Evolutionary conservation across 1,140 invertebrate species (phyloP).

Genomic region (Drosophila subobscura): DNA sequence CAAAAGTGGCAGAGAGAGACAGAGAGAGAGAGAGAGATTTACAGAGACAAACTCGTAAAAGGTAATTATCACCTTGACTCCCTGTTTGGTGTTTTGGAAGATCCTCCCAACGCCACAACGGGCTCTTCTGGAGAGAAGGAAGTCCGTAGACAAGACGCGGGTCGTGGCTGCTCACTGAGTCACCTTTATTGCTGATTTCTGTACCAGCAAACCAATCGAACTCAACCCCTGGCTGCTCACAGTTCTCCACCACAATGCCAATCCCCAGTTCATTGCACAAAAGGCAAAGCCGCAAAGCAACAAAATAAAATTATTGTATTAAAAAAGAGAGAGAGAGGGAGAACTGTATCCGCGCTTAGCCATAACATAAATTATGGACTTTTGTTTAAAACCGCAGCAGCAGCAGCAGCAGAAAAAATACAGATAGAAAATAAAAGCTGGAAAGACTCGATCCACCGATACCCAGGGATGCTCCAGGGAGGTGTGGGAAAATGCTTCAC

Average conservation of each 20-base stretch:
- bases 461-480: conserved; percentile 1
- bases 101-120: too few species aligned
- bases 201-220: conserved; percentile 14
- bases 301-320: conserved; percentile 32
- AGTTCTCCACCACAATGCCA: conserved; percentile 45
- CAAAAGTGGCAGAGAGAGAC: neutral
- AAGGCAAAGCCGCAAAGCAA: conserved; percentile 49
- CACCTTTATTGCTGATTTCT: conserved; percentile 26
- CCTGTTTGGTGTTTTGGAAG: too few species aligned
- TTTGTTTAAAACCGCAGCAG: conserved; percentile 73
- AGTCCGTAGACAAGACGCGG: conserved; percentile 51
- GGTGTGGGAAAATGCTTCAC: neutral
- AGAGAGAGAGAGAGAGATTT: conserved; percentile 1
- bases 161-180: conserved; percentile 42
- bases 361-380: conserved; percentile 78
- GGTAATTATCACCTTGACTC: conserved; percentile 28
- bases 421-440: conserved; percentile 17
- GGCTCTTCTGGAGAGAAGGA: conserved; percentile 8
- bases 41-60: conserved; percentile 3
- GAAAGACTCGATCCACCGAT: conserved; percentile 11
- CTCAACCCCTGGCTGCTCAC: conserved; percentile 13
- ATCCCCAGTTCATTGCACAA: conserved; percentile 70
- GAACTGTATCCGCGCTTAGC: conserved; percentile 50
- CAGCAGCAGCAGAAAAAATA: conserved; percentile 51
- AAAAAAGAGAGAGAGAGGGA: conserved; percentile 29